These are phyloP conservation scores for Acanthosoma haemorrhoidale DNA, from an alignment of 2,888 invertebrate species.

Conservation along the genomic window DNA sequence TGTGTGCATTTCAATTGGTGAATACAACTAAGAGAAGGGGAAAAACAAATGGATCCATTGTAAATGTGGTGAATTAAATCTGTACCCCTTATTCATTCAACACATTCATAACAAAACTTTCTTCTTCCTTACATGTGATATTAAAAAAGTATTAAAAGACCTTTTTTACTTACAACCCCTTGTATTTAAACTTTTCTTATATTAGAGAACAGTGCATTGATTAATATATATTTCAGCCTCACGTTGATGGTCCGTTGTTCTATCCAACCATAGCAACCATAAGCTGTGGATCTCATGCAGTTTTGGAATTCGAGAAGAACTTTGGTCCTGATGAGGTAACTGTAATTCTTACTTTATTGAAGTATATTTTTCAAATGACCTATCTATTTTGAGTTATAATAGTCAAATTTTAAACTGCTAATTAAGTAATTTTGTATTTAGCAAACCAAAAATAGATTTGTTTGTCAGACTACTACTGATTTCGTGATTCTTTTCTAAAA, in stretches of 20 bases:
- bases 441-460: too few species aligned
- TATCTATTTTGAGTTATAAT: too few species aligned
- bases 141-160: background rate
- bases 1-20: too few species aligned
- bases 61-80: background rate
- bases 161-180: background rate
- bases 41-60: too few species aligned
- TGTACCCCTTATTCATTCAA: background rate
- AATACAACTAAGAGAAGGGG: too few species aligned
- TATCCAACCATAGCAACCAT: conserved; percentile 89
- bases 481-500: too few species aligned
- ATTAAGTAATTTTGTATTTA: too few species aligned
- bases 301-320: conserved; percentile 70
- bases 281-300: conserved; percentile 80
- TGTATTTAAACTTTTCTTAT: background rate
- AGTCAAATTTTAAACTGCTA: too few species aligned
- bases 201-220: background rate
- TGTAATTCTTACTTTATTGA: too few species aligned
- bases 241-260: conserved; percentile 92
- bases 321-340: conserved; percentile 37
- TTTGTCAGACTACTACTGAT: too few species aligned
- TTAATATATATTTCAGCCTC: conserved; percentile 57
- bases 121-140: background rate
- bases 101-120: background rate
- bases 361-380: too few species aligned